These are phyloP conservation scores for Hipposideros armiger DNA, from an alignment of 2,113 vertebrate species.

Conservation along the genomic window DNA sequence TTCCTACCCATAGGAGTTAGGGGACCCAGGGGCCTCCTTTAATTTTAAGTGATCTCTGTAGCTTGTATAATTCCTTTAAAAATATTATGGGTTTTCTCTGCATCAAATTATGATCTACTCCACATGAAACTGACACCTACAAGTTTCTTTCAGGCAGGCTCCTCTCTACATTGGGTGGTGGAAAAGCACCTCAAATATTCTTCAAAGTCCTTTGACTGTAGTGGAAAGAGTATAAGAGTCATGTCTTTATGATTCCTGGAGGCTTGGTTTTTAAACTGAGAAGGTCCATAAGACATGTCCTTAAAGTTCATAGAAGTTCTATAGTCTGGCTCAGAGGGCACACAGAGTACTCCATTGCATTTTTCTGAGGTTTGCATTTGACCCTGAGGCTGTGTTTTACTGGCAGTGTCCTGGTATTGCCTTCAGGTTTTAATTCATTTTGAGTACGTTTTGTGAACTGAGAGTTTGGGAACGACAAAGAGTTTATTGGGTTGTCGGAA, in stretches of 20 bases:
- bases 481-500: not conserved
- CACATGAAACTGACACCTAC: not conserved
- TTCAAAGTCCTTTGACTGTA: not conserved
- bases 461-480: not conserved
- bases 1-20: not conserved
- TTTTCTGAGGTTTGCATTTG: not conserved
- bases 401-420: not conserved
- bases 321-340: not conserved
- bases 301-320: not conserved
- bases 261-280: not conserved
- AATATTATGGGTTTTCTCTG: not conserved
- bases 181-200: not conserved
- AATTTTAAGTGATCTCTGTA: not conserved
- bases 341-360: not conserved
- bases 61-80: not conserved
- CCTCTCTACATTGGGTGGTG: not conserved
- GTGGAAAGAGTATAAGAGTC: not conserved
- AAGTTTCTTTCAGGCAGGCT: not conserved
- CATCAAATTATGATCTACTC: slow-evolving; percentile 1
- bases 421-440: not conserved
- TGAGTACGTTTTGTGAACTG: slow-evolving; percentile 13
- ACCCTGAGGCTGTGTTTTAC: not conserved
- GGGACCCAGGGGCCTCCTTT: not conserved
- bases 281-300: not conserved
- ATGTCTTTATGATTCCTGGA: not conserved